Evolutionary conservation across 2,797 vertebrate species (phyloP).

Genomic region (Argyrosomus regius): DNA sequence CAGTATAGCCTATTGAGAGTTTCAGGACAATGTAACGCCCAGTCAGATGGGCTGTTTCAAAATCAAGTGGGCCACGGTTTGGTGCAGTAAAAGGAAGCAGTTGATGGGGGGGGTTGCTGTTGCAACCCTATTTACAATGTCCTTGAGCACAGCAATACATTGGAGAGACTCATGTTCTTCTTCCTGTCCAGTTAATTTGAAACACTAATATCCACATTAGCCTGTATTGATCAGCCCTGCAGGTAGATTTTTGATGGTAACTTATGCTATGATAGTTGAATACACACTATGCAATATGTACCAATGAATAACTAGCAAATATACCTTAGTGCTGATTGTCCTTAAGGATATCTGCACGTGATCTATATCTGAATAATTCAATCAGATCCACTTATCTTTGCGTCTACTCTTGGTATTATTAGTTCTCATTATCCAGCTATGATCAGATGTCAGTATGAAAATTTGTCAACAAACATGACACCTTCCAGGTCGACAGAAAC

Average conservation of each 20-base stretch:
- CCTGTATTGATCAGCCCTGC: neutral
- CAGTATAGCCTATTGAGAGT: too few species aligned
- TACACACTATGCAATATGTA: neutral
- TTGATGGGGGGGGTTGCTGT: too few species aligned
- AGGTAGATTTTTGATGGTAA: too few species aligned
- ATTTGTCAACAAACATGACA: neutral
- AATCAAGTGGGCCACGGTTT: too few species aligned
- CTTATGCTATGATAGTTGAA: too few species aligned
- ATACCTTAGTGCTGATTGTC: neutral
- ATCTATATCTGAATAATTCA: neutral
- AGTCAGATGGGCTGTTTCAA: too few species aligned
- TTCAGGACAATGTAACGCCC: too few species aligned
- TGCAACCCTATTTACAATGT: too few species aligned
- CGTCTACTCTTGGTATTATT: neutral
- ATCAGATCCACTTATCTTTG: neutral
- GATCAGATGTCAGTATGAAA: neutral
- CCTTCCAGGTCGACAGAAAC: neutral
- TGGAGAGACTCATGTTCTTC: too few species aligned
- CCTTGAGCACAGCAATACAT: too few species aligned
- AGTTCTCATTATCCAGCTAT: neutral
- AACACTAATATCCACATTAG: conserved; percentile 25
- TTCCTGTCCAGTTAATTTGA: neutral
- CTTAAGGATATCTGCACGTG: neutral
- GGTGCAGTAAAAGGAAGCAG: too few species aligned
- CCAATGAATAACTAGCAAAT: neutral